phyloP scores from a whole-genome alignment of 2,113 vertebrate genomes.

The Recurvirostra avosetta region DNA sequence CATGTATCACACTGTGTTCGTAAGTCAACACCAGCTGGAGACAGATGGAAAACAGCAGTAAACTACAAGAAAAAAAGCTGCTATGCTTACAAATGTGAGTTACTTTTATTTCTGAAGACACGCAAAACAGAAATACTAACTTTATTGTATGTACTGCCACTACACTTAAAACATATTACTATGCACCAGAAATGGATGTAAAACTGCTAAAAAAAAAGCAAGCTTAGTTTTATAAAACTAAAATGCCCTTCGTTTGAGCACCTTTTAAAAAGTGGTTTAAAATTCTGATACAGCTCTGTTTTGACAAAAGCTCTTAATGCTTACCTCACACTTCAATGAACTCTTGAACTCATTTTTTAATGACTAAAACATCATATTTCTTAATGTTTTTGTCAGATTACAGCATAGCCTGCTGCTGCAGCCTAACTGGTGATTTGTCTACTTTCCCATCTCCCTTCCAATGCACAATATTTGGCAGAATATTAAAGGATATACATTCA shows the following conservation, averaged over 20 bases:
- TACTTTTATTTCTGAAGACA: background rate
- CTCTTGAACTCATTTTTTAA: background rate
- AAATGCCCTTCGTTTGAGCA: background rate
- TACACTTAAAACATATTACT: background rate
- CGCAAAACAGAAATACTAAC: background rate
- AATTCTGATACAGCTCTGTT: background rate
- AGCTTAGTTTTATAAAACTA: background rate
- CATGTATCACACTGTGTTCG: background rate
- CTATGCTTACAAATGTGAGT: background rate
- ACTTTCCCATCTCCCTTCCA: background rate
- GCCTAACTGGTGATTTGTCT: background rate
- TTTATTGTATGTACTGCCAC: background rate
- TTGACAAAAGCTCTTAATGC: background rate
- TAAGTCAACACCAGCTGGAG: background rate
- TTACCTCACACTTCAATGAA: background rate
- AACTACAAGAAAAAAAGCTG: background rate
- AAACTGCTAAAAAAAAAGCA: background rate
- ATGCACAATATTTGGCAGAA: background rate
- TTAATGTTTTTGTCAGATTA: background rate
- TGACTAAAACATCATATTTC: background rate
- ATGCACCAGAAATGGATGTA: background rate
- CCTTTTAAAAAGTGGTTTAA: background rate
- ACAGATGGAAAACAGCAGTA: background rate
- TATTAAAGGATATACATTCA: background rate
- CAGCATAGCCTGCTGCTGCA: background rate